phyloP scores from a whole-genome alignment of 2,113 vertebrate species.

The Pithys albifrons region DNA sequence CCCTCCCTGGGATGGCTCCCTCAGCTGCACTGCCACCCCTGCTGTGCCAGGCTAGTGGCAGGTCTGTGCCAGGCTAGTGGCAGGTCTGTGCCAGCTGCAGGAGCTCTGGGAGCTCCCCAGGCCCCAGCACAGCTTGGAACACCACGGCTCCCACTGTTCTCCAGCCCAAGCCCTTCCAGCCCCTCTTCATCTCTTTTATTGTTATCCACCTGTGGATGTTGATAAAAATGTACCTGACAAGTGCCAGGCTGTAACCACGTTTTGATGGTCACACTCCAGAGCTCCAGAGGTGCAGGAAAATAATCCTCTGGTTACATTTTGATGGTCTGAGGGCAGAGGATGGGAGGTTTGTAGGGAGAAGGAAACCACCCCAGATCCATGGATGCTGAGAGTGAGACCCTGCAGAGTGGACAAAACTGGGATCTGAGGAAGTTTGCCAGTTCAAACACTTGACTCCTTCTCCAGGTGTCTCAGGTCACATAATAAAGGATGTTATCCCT shows the following conservation, averaged over 20 bases:
- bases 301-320: background rate
- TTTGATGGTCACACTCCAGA: background rate
- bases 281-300: background rate
- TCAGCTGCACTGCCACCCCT: background rate
- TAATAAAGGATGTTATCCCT: background rate
- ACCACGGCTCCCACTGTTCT: background rate
- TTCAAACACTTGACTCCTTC: background rate
- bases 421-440: too few species aligned
- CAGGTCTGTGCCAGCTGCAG: background rate
- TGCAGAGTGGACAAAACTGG: background rate
- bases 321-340: background rate
- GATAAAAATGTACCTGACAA: fast-evolving
- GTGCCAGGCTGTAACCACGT: background rate
- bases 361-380: background rate
- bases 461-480: background rate
- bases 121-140: background rate
- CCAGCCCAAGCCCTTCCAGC: background rate
- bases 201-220: background rate
- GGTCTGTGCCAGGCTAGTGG: background rate
- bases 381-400: background rate
- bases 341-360: background rate
- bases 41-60: background rate
- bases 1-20: background rate
- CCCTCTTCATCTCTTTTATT: background rate
- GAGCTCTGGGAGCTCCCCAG: background rate